A percentile compares a stretch with the other conserved stretches of the same genome.
Evolutionary conservation across 2,113 vertebrate genomes (phyloP).

Genomic region (Chloebia gouldiae): DNA sequence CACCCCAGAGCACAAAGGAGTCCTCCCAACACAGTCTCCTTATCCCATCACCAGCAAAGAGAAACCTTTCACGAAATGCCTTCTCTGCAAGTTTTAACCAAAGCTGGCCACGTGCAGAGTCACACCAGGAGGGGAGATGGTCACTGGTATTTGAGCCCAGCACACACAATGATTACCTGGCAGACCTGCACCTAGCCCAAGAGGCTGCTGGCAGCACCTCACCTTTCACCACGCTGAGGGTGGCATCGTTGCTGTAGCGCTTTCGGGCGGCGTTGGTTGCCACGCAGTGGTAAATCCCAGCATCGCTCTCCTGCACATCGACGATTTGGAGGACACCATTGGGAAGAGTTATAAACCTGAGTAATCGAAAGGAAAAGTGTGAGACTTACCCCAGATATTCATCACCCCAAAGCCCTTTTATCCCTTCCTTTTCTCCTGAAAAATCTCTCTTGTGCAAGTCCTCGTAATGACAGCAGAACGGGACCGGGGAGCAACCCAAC

Average conservation of each 20-base stretch:
- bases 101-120: not conserved
- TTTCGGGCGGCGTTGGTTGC: constrained; percentile 81
- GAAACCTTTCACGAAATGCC: not conserved
- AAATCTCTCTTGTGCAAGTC: not conserved
- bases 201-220: not conserved
- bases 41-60: not conserved
- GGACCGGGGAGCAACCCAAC: not conserved
- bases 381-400: not conserved
- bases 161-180: not conserved
- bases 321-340: constrained; percentile 95
- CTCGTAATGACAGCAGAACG: not conserved
- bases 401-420: not conserved
- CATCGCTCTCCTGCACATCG: constrained; percentile 80
- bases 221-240: constrained; percentile 85
- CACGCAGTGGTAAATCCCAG: constrained; percentile 86
- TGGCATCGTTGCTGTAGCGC: constrained; percentile 82
- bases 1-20: not conserved
- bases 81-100: not conserved
- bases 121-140: not conserved
- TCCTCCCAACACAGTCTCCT: not conserved
- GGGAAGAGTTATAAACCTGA: constrained; percentile 90
- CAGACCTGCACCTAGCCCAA: not conserved
- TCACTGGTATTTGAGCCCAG: not conserved
- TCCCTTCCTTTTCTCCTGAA: not conserved
- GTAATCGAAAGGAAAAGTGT: not conserved